Base-by-base conservation (phyloP, 2,113 vertebrate species). In the Asarcornis scutulata region DNA sequence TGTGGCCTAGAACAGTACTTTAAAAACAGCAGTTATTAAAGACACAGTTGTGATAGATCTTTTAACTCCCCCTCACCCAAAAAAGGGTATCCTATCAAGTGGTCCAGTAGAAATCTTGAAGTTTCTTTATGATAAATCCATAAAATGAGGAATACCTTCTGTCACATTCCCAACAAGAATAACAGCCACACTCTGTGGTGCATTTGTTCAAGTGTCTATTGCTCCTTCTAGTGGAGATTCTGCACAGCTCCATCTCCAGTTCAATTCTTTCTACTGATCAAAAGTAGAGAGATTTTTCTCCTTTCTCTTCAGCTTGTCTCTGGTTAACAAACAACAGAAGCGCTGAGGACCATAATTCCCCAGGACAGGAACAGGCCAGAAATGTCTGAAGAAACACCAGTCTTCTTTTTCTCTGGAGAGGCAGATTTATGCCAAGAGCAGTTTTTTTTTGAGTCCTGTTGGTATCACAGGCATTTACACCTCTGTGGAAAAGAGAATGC, bases 401-500 rank as follows among this genome's bases (percentile, higher is more conserved):
- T 82, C 6, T 1, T 83, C 71, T 73, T 81, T 78, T 38, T 72
- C 69, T 82, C 76, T 34, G 66, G n/a, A 31, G 36, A 34, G 82
- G 67, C 82, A 59, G 53, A 38, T 83, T 52, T 58, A 34, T 13
- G 27, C 56, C 88, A 55, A 91, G 59, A 91, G 81, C 91, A 90
- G 89, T 76, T 82, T 13, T 40, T 38, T 27, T 46, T 38, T 58
- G 50, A 67, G 89, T 91, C 88, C 88, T 25, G 63, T 63, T 46
- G 84, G 74, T 64, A 31, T 46, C 3, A 0, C 56, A 26, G 69
- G 81, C 64, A 88, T 95, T 97, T 98, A 99, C 94, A 99, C 99
- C 97, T 99, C 99, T 2, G 99, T 99, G 96, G 99, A 99, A 95
- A 99, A 99, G 38, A 99, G 99, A 96, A 99, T 98, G 95, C 99